Base-by-base conservation (phyloP, 1,140 invertebrate genomes). In the Hylaeus anthracinus region DNA sequence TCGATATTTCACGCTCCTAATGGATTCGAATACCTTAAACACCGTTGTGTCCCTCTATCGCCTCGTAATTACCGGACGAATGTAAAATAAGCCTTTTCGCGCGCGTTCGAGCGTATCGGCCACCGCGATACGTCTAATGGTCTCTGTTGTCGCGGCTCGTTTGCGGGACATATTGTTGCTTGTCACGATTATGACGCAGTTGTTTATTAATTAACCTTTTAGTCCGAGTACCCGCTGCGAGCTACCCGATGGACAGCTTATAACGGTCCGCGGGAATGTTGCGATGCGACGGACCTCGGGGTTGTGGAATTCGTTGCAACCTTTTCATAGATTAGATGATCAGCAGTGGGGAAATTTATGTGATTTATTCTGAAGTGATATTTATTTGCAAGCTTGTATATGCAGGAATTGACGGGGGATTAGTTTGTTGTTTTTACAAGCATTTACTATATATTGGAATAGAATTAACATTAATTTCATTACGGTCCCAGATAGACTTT, bases 191-290 rank as follows among this genome's bases (percentile, higher is more conserved):
- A 79, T 72, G 76, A 72, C 69, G 41, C 51, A 60, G 69, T 64
- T 79, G 71, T 72, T 79, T 72, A 79, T 79, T 72, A 79, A 79
- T 79, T 79, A 79, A 79, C 76, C 69, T 72, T 56, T 64, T 41
- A 43, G 43, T 5, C 2, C 45, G 56, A 15, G 39, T 14, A 48
- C 26, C 60, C 53, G 60, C 41, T 51, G 26, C 69, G 12, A 1
- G 10, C 14, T 65, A 37, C 14, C 61, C 55, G 55, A 39, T 41
- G 14, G 39, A 51, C 15, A 63, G 61, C 45, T 67, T 48, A 53
- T 72, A 69, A 41, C 41, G 41, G 14, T 72, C 56, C 77, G 37
- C 71, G 26, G 5, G 39, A 67, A 69, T 43, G 14, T 51, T 48
- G 5, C 14, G 43, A 69, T 3, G 43, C 4, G 1, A 26, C 0